Evolutionary conservation across 2,113 vertebrate species (phyloP), one percentile per base, ranked within the genome.

Genomic region (Clarias macrocephalus): DNA sequence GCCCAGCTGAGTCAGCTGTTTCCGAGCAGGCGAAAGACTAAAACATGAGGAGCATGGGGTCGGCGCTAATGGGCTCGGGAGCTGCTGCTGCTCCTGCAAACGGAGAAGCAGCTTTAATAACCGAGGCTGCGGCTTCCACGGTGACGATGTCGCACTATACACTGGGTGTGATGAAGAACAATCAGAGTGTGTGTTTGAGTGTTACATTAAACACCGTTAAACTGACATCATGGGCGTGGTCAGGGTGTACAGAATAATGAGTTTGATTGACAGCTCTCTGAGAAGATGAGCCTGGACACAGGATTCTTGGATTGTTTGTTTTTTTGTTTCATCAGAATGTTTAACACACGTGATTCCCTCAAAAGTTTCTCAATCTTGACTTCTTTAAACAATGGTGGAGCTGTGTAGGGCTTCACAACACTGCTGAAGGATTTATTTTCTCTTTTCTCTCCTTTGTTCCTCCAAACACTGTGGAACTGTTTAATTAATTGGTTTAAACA

Each of bases 1-100:
- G 68, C 68, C 68, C 11, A n/a, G 66, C 83, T n/a, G 54, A 73
- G 52, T 73, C 83, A 48, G 66, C 11, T 56, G 25, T 59, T 68
- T 85, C 3, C 62, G 28, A 70, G 72, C 12, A 2, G 25, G 11
- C 15, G 28, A 48, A 75, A 75, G 23, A 13, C 28, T 59, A 54
- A 68, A 54, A 25, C 18, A 16, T 1, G 15, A 54, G 33, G 68
- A 73, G 68, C 83, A 5, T 23, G 66, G 28, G 65, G 28, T 70
- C 66, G 60, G 12, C 1, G 83, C 83, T 84, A 84, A 73, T 73
- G 16, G 33, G 68, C 52, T 37, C 23, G 9, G 30, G 66, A 60
- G 81, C 37, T 66, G 81, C 79, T 60, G 57, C 21, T 28, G 52
- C 60, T 83, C 8, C 82, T 18, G 37, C 48, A 13, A 30, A 21